phyloP scores from a whole-genome alignment of 2,888 invertebrate genomes.

The Eucriotettix oculatus region DNA sequence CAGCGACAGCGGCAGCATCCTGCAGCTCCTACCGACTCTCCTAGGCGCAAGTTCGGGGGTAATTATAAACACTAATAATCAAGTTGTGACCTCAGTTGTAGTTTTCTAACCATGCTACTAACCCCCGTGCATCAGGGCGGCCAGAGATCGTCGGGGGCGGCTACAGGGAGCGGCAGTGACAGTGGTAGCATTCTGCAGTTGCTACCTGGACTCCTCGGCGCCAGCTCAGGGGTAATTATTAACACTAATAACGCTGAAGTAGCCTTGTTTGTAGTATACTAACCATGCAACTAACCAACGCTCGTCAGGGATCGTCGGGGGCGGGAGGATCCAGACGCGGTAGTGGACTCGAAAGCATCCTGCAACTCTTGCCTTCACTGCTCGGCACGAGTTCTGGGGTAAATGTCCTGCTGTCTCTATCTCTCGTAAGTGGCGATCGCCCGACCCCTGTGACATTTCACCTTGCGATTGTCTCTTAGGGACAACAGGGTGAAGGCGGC shows the following conservation, averaged over 20 bases:
- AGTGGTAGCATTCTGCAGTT: constrained; percentile 2
- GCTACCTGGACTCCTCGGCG: constrained; percentile 1
- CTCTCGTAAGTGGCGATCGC: too few species aligned
- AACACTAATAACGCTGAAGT: too few species aligned
- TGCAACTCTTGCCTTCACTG: constrained; percentile 1
- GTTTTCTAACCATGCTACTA: background rate
- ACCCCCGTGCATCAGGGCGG: background rate
- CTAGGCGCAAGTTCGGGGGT: constrained; percentile 1
- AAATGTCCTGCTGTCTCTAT: background rate
- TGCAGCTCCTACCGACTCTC: constrained; percentile 3
- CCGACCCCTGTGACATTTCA: too few species aligned
- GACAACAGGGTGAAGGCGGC: background rate
- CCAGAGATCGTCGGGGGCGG: background rate
- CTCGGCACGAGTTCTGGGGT: constrained; percentile 6
- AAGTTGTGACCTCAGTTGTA: background rate
- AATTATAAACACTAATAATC: background rate
- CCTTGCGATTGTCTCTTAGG: too few species aligned
- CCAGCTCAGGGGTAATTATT: background rate
- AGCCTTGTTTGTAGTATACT: too few species aligned
- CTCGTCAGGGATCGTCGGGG: too few species aligned
- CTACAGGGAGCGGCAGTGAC: background rate
- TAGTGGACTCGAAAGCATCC: constrained; percentile 1
- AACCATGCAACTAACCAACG: too few species aligned
- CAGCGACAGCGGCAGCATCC: constrained; percentile 1
- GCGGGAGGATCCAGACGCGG: background rate